Percentiles rank a stretch among this genome's conserved stretches.
Evolutionary conservation across 2,113 vertebrate genomes (phyloP).

Genomic region (Tretioscincus oriximinensis): DNA sequence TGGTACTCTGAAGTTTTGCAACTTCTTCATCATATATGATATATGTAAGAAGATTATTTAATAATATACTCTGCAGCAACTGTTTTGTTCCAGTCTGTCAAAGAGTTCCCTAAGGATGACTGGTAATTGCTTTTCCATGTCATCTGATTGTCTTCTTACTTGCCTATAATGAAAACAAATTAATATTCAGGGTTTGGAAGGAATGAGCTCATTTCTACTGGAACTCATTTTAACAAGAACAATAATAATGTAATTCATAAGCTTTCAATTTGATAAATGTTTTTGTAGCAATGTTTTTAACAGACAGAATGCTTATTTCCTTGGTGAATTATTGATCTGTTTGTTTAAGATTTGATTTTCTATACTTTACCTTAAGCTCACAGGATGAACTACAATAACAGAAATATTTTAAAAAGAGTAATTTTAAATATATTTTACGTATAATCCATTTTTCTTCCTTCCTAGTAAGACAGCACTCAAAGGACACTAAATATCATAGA

Average conservation of each 20-base stretch:
- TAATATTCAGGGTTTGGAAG: conserved; percentile 24
- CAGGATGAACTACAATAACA: no score
- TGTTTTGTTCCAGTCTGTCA: not conserved
- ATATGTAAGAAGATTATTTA: not conserved
- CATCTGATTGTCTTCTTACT: conserved; percentile 7
- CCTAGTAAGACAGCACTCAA: no score
- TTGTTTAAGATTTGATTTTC: not conserved
- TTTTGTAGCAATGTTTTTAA: not conserved
- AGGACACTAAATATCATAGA: no score
- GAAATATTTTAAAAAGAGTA: no score
- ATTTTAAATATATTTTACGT: no score
- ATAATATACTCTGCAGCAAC: not conserved
- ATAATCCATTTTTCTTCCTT: no score
- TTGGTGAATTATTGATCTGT: not conserved
- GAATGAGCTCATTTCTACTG: not conserved
- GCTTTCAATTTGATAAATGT: conserved; percentile 20
- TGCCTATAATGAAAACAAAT: conserved; percentile 20
- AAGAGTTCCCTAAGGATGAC: not conserved
- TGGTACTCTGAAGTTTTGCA: not conserved
- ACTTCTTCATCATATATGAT: not conserved
- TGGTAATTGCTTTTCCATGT: conserved; percentile 11
- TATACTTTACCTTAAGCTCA: no score
- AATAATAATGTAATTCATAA: conserved; percentile 11
- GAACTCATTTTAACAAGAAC: conserved; percentile 5
- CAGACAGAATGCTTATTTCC: conserved; percentile 1